Evolutionary conservation across 1,140 invertebrate species (phyloP).

Genomic region (Leptoteleia sp.): DNA sequence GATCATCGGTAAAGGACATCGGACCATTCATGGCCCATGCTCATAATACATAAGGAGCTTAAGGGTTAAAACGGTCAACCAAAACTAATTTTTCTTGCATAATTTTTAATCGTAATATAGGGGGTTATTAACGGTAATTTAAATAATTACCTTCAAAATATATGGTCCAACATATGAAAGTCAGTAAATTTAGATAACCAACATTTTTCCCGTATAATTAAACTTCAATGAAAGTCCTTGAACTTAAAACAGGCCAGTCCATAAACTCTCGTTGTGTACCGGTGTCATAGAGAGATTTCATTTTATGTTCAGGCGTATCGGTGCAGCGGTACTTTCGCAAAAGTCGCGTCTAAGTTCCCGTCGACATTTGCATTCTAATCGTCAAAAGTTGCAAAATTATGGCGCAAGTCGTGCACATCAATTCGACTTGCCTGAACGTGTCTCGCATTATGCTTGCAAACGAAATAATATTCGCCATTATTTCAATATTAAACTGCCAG

Average conservation of each 20-base stretch:
- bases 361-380: constrained; percentile 67
- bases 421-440: constrained; percentile 20
- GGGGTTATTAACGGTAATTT: too few relatives aligned
- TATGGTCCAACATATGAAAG: too few relatives aligned
- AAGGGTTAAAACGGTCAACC: too few relatives aligned
- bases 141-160: too few relatives aligned
- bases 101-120: too few relatives aligned
- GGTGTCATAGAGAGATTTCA: constrained; percentile 55
- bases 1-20: too few relatives aligned
- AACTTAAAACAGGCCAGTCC: constrained; percentile 75
- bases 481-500: constrained; percentile 28
- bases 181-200: too few relatives aligned
- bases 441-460: constrained; percentile 19
- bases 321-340: constrained; percentile 11
- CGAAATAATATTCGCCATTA: constrained; percentile 16
- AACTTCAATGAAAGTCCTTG: constrained; percentile 73
- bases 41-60: too few relatives aligned
- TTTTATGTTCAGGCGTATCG: constrained; percentile 13
- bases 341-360: constrained; percentile 38
- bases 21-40: too few relatives aligned
- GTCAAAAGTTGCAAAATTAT: constrained; percentile 70
- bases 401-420: constrained; percentile 31
- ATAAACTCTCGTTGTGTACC: constrained; percentile 69
- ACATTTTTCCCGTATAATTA: too few relatives aligned
- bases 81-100: too few relatives aligned